Conservation (phyloP, 2,888 invertebrate genomes). For the Drosophila sordidapex region DNA sequence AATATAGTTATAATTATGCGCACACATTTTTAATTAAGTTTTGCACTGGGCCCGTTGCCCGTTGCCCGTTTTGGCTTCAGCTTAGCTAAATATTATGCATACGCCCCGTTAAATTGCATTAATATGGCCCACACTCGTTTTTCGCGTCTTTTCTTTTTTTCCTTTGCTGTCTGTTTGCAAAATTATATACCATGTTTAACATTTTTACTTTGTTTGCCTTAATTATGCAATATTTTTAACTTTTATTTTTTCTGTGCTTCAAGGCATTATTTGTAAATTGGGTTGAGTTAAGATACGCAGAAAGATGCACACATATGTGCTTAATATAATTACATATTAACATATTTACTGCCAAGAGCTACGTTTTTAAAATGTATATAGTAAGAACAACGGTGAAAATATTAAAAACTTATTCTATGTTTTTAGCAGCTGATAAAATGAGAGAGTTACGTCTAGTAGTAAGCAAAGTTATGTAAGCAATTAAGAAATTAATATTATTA, state of each 20-base stretch:
- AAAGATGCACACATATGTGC: neutral
- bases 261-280: conserved; percentile 32
- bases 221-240: conserved; percentile 49
- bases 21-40: conserved; percentile 80
- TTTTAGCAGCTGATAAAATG: neutral
- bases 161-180: conserved; percentile 43
- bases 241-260: conserved; percentile 16
- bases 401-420: neutral
- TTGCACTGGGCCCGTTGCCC: conserved; percentile 52
- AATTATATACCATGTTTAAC: conserved; percentile 70
- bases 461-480: neutral
- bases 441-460: neutral
- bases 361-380: neutral
- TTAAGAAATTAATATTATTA: neutral
- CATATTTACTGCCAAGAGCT: neutral
- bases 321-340: neutral
- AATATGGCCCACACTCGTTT: conserved; percentile 52
- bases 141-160: conserved; percentile 8
- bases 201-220: conserved; percentile 51
- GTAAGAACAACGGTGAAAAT: neutral
- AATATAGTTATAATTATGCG: conserved; percentile 81
- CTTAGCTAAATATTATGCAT: conserved; percentile 76
- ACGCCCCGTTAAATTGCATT: conserved; percentile 78
- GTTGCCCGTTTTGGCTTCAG: conserved; percentile 50
- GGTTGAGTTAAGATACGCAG: conserved; percentile 24